phyloP scores from a whole-genome alignment of 2,888 invertebrate species.

The Orchestes rusci region DNA sequence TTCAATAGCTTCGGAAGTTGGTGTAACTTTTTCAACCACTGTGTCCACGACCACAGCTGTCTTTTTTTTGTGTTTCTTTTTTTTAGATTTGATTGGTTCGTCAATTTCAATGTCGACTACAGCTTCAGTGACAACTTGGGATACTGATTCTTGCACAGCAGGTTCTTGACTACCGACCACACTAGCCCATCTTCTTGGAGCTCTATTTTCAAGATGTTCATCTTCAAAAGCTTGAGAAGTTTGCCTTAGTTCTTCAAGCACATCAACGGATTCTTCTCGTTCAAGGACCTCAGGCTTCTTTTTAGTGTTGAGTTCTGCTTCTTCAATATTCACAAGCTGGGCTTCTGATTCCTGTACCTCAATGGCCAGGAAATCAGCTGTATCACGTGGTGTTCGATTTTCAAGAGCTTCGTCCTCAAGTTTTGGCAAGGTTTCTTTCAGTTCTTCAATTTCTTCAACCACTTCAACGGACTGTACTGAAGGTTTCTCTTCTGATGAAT shows the following conservation, averaged over 20 bases:
- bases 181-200: not conserved
- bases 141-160: too few species aligned
- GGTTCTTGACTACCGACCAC: too few species aligned
- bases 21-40: too few species aligned
- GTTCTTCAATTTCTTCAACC: not conserved
- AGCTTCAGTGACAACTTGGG: too few species aligned
- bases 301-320: not conserved
- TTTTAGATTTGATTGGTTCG: not conserved
- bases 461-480: too few species aligned
- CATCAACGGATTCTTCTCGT: slow-evolving; percentile 16
- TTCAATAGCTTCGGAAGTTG: too few species aligned
- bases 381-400: not conserved
- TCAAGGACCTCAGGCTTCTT: slow-evolving; percentile 1
- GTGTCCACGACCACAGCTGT: not conserved
- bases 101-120: too few species aligned
- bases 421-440: not conserved
- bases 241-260: too few species aligned
- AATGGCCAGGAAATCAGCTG: not conserved
- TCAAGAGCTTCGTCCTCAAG: too few species aligned
- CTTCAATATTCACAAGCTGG: not conserved
- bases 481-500: not conserved
- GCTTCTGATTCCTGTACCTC: not conserved
- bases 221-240: too few species aligned
- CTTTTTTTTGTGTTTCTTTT: not conserved
- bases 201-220: too few species aligned